Percentiles rank a stretch among this genome's conserved stretches.
phyloP scores from a whole-genome alignment of 2,113 vertebrate species.

The Lophotis ruficrista region DNA sequence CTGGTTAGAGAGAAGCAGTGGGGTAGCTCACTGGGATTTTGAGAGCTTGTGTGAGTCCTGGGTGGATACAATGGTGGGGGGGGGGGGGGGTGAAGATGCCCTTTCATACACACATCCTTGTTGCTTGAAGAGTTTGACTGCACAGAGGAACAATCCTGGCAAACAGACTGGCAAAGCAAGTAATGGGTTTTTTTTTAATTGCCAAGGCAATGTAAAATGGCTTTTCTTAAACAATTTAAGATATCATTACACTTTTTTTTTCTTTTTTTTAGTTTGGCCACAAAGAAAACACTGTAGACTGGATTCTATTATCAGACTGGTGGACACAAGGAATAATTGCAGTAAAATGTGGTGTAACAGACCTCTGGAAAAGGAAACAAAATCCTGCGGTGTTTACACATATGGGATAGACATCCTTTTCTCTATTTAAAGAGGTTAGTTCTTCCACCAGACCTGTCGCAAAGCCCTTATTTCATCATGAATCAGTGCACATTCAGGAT shows the following conservation, averaged over 20 bases:
- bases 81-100: neutral
- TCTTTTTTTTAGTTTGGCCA: neutral
- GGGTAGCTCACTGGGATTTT: neutral
- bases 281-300: neutral
- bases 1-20: neutral
- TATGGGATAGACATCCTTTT: neutral
- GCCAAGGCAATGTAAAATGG: neutral
- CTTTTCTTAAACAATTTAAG: neutral
- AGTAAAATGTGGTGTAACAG: neutral
- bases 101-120: neutral
- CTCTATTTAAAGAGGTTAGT: neutral
- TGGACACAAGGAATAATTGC: neutral
- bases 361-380: neutral
- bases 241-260: accelerated
- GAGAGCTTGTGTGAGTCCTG: neutral
- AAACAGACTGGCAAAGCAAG: neutral
- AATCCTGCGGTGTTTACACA: neutral
- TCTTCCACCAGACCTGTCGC: neutral
- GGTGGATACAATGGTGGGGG: neutral
- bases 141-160: neutral
- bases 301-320: neutral
- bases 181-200: neutral
- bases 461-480: constrained; percentile 6
- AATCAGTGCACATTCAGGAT: constrained; percentile 77
- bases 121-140: neutral